phyloP scores from a whole-genome alignment of 1,140 invertebrate genomes.

The Nautilus pompilius region DNA sequence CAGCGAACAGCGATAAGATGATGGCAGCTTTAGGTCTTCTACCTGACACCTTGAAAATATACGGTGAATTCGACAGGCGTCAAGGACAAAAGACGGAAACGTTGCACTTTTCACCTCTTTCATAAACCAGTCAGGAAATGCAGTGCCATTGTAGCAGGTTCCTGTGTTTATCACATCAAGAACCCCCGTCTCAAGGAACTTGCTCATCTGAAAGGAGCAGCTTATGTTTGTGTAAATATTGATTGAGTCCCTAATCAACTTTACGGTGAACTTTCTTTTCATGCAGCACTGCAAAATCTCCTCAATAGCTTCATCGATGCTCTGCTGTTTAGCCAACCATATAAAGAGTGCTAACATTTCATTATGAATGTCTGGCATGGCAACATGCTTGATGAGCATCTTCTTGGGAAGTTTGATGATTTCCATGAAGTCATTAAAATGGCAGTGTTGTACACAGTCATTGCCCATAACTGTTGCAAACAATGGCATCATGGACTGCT shows the following conservation, averaged over 20 bases:
- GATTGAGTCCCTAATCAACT: slow-evolving; percentile 30
- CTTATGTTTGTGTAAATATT: slow-evolving; percentile 25
- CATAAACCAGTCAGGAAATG: slow-evolving; percentile 65
- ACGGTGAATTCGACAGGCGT: slow-evolving; percentile 64
- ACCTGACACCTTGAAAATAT: slow-evolving; percentile 71
- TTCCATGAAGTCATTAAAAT: slow-evolving; percentile 70
- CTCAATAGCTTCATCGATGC: slow-evolving; percentile 65
- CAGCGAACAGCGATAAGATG: slow-evolving; percentile 63
- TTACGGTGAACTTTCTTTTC: slow-evolving; percentile 22
- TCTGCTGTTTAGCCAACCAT: slow-evolving; percentile 70
- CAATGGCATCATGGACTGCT: slow-evolving; percentile 68
- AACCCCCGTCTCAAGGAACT: slow-evolving; percentile 12
- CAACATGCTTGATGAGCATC: slow-evolving; percentile 31
- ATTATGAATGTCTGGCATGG: slow-evolving; percentile 57
- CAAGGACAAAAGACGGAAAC: slow-evolving; percentile 66
- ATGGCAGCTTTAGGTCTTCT: slow-evolving; percentile 64
- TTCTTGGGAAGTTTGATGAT: slow-evolving; percentile 64
- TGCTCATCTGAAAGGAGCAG: slow-evolving; percentile 13
- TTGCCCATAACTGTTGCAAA: slow-evolving; percentile 81
- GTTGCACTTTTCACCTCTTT: slow-evolving; percentile 61
- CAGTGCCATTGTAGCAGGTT: slow-evolving; percentile 26
- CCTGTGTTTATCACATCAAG: slow-evolving; percentile 8
- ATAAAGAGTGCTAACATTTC: slow-evolving; percentile 67
- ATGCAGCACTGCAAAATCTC: slow-evolving; percentile 52
- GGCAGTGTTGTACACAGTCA: slow-evolving; percentile 72